Base-by-base conservation (phyloP, 2,888 invertebrate species). In the Ommatoiulus sabulosus region DNA sequence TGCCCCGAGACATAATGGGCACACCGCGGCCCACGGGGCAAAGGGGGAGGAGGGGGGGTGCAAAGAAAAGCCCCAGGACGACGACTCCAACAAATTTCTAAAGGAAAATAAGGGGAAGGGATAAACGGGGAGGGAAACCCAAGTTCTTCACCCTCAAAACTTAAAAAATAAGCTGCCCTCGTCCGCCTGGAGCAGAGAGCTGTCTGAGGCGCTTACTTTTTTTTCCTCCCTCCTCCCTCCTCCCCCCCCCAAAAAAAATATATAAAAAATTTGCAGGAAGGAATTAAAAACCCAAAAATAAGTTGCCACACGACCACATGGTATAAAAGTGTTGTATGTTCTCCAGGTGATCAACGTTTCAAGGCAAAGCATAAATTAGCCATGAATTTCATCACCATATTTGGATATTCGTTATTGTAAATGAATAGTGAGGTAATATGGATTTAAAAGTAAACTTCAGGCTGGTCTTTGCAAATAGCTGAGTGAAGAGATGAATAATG, bases 1-100 rank as follows among this genome's bases (percentile, higher is more conserved):
- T 63, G 63, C 63, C 63, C 63, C 63, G 63, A 63, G 63, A 63
- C 63, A 63, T 63, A 63, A 63, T 63, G 63, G 63, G 63, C 63
- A 63, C 63, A 63, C 63, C n/a, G 63, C 63, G 63, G 63, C 63
- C 63, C 63, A 63, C 63, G 63, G 63, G 63, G 63, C 63, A 63
- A 63, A 63, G 63, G 63, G n/a, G 63, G 63, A 35, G 35, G 35
- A 35, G 52, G 48, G 48, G 52, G 57, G 17, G n/a, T 63, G 63
- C n/a, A 63, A 63, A 63, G 63, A 63, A 63, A n/a, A 20, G 63
- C 63, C 63, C 63, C 63, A 63, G 63, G 63, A 63, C 63, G 63
- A 63, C 63, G 63, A 63, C 63, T 63, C 63, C 20, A 20, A 20
- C 63, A 20, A n/a, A 63, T 63, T 63, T 63, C 63, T 63, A 63